Evolutionary conservation across 2,797 vertebrate genomes (phyloP).

Genomic region (Scleropages formosus): DNA sequence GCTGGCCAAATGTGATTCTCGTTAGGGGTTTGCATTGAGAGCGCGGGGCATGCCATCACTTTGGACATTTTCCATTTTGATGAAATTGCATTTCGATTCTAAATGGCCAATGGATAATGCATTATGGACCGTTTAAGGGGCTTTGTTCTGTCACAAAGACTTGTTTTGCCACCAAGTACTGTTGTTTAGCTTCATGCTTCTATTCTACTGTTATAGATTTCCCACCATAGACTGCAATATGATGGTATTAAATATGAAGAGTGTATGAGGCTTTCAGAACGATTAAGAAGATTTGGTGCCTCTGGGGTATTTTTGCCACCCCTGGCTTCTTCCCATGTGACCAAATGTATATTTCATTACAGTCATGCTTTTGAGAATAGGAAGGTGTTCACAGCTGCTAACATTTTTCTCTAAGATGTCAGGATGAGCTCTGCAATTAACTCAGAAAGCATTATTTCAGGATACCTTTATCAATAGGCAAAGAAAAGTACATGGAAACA

Average conservation of each 20-base stretch:
- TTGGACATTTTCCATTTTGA: background rate
- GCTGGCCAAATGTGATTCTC: background rate
- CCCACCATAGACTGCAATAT: too few species aligned
- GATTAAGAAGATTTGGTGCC: background rate
- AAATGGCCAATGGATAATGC: background rate
- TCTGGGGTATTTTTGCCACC: background rate
- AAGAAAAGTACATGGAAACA: background rate
- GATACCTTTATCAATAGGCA: background rate
- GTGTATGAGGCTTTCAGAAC: background rate
- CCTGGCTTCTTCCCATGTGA: background rate
- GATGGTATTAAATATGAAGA: too few species aligned
- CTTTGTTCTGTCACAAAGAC: too few species aligned
- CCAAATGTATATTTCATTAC: constrained; percentile 11
- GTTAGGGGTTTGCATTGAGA: background rate
- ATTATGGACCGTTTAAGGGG: background rate
- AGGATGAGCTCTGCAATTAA: constrained; percentile 2
- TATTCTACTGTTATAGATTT: background rate
- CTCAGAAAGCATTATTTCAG: background rate
- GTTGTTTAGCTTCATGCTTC: background rate
- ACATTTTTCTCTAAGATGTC: background rate
- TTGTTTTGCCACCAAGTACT: too few species aligned
- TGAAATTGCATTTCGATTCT: background rate
- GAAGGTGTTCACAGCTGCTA: background rate
- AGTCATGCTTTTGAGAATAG: constrained; percentile 5
- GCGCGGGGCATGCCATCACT: background rate